Evolutionary conservation across 2,888 invertebrate species (phyloP).

Genomic region (Antitype chi): DNA sequence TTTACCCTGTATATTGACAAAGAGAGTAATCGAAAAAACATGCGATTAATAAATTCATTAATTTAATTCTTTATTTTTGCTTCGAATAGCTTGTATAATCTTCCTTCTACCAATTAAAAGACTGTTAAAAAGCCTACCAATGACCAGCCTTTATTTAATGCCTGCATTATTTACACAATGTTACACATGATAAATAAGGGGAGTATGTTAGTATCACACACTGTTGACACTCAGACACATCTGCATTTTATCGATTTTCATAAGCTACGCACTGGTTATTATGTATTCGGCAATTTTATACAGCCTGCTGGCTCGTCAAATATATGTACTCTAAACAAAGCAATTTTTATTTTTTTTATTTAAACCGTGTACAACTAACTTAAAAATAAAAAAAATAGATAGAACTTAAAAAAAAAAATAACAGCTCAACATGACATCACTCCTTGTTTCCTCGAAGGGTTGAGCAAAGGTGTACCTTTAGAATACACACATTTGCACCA

Average conservation of each 20-base stretch:
- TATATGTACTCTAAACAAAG: background rate
- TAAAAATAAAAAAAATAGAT: no score
- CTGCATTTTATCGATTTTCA: conserved; percentile 41
- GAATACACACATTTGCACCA: no score
- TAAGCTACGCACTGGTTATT: conserved; percentile 7
- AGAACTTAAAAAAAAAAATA: no score
- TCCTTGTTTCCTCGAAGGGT: no score
- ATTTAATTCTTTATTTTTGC: background rate
- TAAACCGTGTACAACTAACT: no score
- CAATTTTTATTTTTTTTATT: no score
- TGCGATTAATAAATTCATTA: background rate
- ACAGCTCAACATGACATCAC: no score
- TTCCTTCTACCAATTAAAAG: background rate
- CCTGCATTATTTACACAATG: background rate
- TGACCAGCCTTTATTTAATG: background rate
- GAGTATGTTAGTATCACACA: conserved; percentile 4
- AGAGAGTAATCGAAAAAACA: background rate
- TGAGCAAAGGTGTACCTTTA: no score
- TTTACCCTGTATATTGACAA: background rate
- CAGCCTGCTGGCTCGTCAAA: background rate
- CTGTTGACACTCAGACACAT: conserved; percentile 29
- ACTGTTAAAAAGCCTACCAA: background rate
- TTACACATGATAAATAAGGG: background rate
- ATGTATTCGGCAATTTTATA: background rate
- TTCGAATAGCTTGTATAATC: background rate